Evolutionary conservation across 2,113 vertebrate species (phyloP).

Genomic region (Sinosuthora webbiana): DNA sequence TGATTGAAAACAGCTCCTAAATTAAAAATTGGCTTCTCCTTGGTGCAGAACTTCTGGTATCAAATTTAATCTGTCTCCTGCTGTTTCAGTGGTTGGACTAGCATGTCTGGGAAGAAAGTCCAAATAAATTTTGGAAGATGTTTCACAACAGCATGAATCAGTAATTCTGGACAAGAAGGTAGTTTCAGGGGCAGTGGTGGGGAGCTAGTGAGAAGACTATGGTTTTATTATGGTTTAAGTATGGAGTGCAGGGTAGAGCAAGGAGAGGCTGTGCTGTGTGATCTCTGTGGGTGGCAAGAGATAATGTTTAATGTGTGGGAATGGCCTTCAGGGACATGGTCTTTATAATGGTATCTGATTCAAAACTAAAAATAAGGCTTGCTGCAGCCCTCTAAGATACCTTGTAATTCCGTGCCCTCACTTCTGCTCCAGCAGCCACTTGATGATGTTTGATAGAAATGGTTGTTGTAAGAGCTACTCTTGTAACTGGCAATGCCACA

Average conservation of each 20-base stretch:
- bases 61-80: background rate
- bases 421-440: background rate
- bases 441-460: background rate
- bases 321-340: conserved; percentile 15
- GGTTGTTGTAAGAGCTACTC: background rate
- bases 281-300: conserved; percentile 22
- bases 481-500: background rate
- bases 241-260: background rate
- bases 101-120: conserved; percentile 20
- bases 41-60: background rate
- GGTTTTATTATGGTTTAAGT: conserved; percentile 2
- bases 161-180: background rate
- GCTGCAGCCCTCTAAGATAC: background rate
- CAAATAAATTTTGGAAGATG: background rate
- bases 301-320: conserved; percentile 24
- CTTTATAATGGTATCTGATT: conserved; percentile 37
- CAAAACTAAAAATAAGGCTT: conserved; percentile 46
- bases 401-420: background rate
- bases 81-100: conserved; percentile 12
- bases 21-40: conserved; percentile 2
- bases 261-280: background rate
- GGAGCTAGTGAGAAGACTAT: background rate
- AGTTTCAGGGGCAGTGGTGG: background rate
- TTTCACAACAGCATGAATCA: background rate
- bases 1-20: conserved; percentile 11